Conservation (phyloP, 1,140 invertebrate genomes). For the Drosophila athabasca region DNA sequence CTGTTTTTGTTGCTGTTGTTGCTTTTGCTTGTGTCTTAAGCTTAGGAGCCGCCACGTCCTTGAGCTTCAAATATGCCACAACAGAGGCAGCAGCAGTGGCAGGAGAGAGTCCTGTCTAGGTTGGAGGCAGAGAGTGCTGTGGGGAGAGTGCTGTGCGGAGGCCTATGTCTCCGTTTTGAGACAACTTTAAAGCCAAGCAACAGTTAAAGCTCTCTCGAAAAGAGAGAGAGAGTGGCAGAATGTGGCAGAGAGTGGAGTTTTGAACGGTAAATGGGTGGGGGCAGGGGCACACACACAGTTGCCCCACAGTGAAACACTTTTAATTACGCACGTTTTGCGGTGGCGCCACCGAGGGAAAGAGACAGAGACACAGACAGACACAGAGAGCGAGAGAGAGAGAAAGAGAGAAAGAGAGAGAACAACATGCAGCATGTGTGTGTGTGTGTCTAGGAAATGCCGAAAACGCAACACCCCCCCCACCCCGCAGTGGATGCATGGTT, state of each 20-base stretch:
- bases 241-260: not conserved
- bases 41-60: constrained; percentile 59
- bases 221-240: not conserved
- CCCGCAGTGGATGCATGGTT: constrained; percentile 43
- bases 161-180: constrained; percentile 21
- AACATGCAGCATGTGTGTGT: constrained; percentile 20
- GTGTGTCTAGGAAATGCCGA: constrained; percentile 60
- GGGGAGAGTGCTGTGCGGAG: constrained; percentile 17
- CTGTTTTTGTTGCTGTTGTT: constrained; percentile 16
- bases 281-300: constrained; percentile 10
- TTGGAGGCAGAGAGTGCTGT: constrained; percentile 3
- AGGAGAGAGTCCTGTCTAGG: not conserved
- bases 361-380: constrained; percentile 2
- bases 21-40: constrained; percentile 45
- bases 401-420: not conserved
- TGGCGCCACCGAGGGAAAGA: constrained; percentile 23
- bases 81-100: not conserved
- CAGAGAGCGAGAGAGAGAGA: not conserved
- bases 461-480: constrained; percentile 37
- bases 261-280: constrained; percentile 1
- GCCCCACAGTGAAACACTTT: constrained; percentile 48
- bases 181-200: constrained; percentile 53
- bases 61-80: constrained; percentile 65
- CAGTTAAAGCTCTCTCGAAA: constrained; percentile 14
- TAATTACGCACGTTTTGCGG: constrained; percentile 81